phyloP scores from a whole-genome alignment of 2,888 invertebrate genomes.

The Hemithea aestivaria region DNA sequence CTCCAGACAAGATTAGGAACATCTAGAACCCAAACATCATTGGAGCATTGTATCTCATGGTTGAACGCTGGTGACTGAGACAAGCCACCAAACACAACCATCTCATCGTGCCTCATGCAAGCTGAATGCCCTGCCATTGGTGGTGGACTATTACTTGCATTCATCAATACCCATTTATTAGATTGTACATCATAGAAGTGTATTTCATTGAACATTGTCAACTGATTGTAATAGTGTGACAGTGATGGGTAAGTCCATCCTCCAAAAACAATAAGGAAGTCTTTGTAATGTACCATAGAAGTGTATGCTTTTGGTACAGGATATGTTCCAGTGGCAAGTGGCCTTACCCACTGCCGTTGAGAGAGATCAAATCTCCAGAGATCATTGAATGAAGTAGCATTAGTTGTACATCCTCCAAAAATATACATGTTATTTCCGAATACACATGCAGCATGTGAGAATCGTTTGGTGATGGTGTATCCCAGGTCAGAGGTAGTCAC shows the following conservation, averaged over 20 bases:
- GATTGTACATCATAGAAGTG: constrained; percentile 90
- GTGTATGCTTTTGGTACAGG: constrained; percentile 98
- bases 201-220: constrained; percentile 94
- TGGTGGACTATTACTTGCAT: constrained; percentile 85
- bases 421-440: constrained; percentile 93
- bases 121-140: constrained; percentile 96
- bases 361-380: constrained; percentile 96
- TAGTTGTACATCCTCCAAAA: constrained; percentile 97
- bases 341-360: constrained; percentile 90
- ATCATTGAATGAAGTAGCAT: constrained; percentile 97
- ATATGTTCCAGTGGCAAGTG: constrained; percentile 89
- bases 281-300: constrained; percentile 92
- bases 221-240: constrained; percentile 90
- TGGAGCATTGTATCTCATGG: constrained; percentile 79
- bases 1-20: constrained; percentile 87
- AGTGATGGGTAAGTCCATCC: constrained; percentile 97
- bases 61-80: constrained; percentile 74
- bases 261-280: constrained; percentile 92
- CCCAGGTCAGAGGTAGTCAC: constrained; percentile 78
- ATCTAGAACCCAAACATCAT: constrained; percentile 94
- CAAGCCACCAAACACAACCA: constrained; percentile 90
- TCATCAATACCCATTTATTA: constrained; percentile 88
- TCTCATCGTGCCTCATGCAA: constrained; percentile 87
- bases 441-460: constrained; percentile 94
- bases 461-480: constrained; percentile 92